Conservation (phyloP, 2,888 invertebrate genomes). For the Lasioglossum pauxillum region DNA sequence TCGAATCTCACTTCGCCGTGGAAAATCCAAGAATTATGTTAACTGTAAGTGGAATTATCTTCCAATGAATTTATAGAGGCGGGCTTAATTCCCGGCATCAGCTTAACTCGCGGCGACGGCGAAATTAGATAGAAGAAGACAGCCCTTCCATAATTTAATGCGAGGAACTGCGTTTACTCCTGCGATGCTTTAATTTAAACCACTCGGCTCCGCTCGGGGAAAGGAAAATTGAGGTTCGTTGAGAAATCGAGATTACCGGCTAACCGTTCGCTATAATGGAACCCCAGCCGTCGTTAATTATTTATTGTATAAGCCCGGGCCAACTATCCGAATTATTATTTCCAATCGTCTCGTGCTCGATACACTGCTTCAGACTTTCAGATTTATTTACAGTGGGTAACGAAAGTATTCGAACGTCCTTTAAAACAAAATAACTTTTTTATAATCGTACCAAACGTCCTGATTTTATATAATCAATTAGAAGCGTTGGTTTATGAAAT, state of each 20-base stretch:
- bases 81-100: conserved; percentile 57
- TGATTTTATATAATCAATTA: too few relatives aligned
- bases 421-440: too few relatives aligned
- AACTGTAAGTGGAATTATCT: conserved; percentile 49
- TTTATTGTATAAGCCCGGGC: neutral
- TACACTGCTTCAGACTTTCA: neutral
- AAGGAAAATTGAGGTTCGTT: conserved; percentile 46
- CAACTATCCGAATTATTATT: neutral
- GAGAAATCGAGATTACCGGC: conserved; percentile 49
- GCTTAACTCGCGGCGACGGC: conserved; percentile 50
- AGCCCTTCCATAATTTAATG: conserved; percentile 61
- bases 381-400: neutral
- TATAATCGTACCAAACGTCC: too few relatives aligned
- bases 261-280: conserved; percentile 24
- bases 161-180: conserved; percentile 54
- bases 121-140: conserved; percentile 58
- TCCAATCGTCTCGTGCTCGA: neutral
- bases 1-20: conserved; percentile 21
- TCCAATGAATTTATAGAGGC: conserved; percentile 55
- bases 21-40: conserved; percentile 57
- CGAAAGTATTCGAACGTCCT: too few relatives aligned
- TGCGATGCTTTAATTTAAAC: conserved; percentile 55
- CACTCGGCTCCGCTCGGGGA: conserved; percentile 26
- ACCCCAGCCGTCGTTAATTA: conserved; percentile 18
- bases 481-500: too few relatives aligned